Evolutionary conservation across 1,140 invertebrate genomes (phyloP).

Genomic region (Ericerus pela): DNA sequence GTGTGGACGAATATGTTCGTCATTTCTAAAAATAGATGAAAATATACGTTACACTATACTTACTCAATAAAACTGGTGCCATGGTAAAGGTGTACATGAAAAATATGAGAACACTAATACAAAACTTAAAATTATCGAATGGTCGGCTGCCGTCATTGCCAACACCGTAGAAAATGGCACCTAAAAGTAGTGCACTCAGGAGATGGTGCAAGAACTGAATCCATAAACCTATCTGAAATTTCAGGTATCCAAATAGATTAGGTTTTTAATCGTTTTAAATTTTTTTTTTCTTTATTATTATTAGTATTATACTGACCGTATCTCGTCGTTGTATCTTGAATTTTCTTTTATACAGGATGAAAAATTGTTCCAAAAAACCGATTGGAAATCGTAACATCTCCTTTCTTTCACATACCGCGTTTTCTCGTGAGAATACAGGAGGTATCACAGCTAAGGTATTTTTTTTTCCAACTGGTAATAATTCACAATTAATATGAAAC

Average conservation of each 20-base stretch:
- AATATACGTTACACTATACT: too few species aligned
- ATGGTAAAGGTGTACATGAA: constrained; percentile 47
- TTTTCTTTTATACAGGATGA: constrained; percentile 36
- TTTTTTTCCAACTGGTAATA: constrained; percentile 20
- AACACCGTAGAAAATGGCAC: constrained; percentile 38
- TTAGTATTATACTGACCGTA: constrained; percentile 20
- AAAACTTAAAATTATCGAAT: constrained; percentile 42
- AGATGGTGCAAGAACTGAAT: constrained; percentile 41
- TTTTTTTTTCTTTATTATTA: neutral
- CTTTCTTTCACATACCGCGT: constrained; percentile 5
- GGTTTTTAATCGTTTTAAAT: neutral
- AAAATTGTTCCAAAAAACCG: constrained; percentile 37
- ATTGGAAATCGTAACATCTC: constrained; percentile 33
- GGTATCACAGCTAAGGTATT: constrained; percentile 22
- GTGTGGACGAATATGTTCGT: too few species aligned
- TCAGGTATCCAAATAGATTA: constrained; percentile 4
- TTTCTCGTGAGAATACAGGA: constrained; percentile 7
- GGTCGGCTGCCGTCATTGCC: constrained; percentile 37
- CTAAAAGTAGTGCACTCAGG: constrained; percentile 36
- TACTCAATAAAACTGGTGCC: constrained; percentile 42
- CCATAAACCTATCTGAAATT: constrained; percentile 33
- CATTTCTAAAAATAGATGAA: too few species aligned
- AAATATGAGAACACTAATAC: constrained; percentile 39
- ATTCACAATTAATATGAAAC: neutral
- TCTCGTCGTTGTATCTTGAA: constrained; percentile 38